Base-by-base conservation (phyloP, 2,797 vertebrate genomes). In the Hyperoplus lanceolatus region DNA sequence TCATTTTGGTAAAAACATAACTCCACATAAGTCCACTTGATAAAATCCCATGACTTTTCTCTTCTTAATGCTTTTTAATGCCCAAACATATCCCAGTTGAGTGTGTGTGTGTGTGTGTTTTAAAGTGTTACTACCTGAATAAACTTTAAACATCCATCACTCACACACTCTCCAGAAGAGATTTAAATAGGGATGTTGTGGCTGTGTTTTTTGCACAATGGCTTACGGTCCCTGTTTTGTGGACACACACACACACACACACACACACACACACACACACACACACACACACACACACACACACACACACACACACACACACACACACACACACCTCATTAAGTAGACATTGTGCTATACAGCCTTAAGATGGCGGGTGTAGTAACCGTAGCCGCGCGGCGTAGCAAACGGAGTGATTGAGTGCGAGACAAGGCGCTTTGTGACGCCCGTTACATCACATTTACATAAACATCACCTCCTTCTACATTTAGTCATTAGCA, bases 401-500 rank as follows among this genome's bases (percentile, higher is more conserved):
- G 43, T 29, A 87, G 83, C 59, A 7, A 71, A 76, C 49, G 7
- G 16, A 71, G 87, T 84, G 87, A 90, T 86, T 76, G 89, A 91
- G 79, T 63, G 75, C 10, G 6, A 80, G 80, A 66, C 65, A 60
- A 79, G 70, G 49, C 43, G 65, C 72, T 86, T 83, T 74, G 79
- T 14, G 38, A 71, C 42, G 46, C 70, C 29, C 48, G 80, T 78
- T 87, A 65, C 84, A 72, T 50, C 70, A 78, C 88, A 92, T 92
- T 92, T 89, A 81, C 91, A 90, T 93, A 87, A 89, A 82, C 84
- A 87, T 84, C 81, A 64, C 73, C 74, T 18, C 70, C 65, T 86
- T 82, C 89, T 83, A 84, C 82, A 87, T 88, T 66, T 29, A 29
- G 29, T 81, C 77, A 87, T 93, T 89, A 92, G 83, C 89, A 90